A percentile compares a stretch with the other conserved stretches of the same genome.
These are phyloP conservation scores for Spilarctia lutea DNA, from an alignment of 2,888 invertebrate genomes.

Conservation along the genomic window DNA sequence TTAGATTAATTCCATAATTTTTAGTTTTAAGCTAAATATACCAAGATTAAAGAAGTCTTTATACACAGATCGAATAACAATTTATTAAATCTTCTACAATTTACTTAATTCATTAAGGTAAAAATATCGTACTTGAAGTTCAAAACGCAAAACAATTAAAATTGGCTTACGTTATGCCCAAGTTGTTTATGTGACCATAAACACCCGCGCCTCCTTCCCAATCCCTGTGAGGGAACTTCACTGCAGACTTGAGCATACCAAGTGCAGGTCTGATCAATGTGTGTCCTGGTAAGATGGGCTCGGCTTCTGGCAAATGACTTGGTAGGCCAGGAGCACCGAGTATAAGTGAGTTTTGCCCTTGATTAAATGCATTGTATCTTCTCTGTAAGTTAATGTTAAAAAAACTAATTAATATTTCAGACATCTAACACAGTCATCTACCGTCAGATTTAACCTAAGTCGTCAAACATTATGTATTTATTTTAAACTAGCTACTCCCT, in stretches of 20 bases:
- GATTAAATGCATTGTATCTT: constrained; percentile 49
- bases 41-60: too few relatives aligned
- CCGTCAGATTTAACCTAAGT: too few relatives aligned
- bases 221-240: constrained; percentile 78
- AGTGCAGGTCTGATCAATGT: constrained; percentile 73
- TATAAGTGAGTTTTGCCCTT: constrained; percentile 51
- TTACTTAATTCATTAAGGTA: too few relatives aligned
- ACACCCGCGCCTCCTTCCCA: constrained; percentile 69
- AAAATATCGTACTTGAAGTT: too few relatives aligned
- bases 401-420: too few relatives aligned
- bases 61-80: too few relatives aligned
- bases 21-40: too few relatives aligned
- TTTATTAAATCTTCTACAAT: too few relatives aligned
- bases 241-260: constrained; percentile 76
- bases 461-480: too few relatives aligned
- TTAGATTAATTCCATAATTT: too few relatives aligned
- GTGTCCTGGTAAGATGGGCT: constrained; percentile 75
- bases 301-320: constrained; percentile 73
- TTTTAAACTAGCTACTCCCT: too few relatives aligned
- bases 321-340: constrained; percentile 64
- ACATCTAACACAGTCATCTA: too few relatives aligned
- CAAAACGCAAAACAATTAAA: neutral
- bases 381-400: constrained; percentile 51
- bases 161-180: constrained; percentile 67
- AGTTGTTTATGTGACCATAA: constrained; percentile 68